These are phyloP conservation scores for Palythoa grandis DNA, from an alignment of 92 coral and sea anemone species.

Conservation along the genomic window DNA sequence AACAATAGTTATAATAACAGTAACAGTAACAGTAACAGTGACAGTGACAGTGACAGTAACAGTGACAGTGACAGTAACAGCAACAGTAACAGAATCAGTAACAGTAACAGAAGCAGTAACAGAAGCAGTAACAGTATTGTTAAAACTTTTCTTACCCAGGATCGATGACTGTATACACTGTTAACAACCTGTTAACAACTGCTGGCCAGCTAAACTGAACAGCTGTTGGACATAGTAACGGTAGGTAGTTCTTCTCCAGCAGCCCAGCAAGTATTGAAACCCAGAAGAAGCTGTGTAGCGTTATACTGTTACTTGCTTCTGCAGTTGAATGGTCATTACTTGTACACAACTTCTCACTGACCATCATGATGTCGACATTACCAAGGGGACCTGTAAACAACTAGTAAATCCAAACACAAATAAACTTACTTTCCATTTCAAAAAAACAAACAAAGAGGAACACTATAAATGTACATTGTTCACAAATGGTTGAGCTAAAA, in stretches of 20 bases:
- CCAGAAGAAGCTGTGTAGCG: constrained; percentile 89
- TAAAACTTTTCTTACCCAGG: constrained; percentile 66
- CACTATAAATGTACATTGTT: too few species aligned
- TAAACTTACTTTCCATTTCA: neutral
- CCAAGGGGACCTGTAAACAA: constrained; percentile 83
- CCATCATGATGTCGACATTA: constrained; percentile 79
- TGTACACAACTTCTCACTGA: constrained; percentile 84
- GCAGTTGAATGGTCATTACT: constrained; percentile 84
- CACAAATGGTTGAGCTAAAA: too few species aligned
- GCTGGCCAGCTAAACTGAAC: constrained; percentile 98
- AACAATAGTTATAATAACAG: too few species aligned
- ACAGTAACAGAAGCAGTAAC: neutral
- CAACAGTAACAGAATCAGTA: too few species aligned
- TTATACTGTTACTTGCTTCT: constrained; percentile 72
- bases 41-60: neutral
- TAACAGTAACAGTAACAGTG: too few species aligned
- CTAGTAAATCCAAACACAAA: constrained; percentile 45
- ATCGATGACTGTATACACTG: constrained; percentile 90
- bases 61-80: neutral
- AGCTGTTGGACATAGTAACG: constrained; percentile 88
- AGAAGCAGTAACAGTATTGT: neutral
- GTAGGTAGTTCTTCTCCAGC: constrained; percentile 83
- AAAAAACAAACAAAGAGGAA: neutral
- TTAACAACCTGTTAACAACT: constrained; percentile 84
- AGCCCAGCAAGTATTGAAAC: constrained; percentile 82